phyloP scores from a whole-genome alignment of 1,140 invertebrate species.

The Manduca sexta region DNA sequence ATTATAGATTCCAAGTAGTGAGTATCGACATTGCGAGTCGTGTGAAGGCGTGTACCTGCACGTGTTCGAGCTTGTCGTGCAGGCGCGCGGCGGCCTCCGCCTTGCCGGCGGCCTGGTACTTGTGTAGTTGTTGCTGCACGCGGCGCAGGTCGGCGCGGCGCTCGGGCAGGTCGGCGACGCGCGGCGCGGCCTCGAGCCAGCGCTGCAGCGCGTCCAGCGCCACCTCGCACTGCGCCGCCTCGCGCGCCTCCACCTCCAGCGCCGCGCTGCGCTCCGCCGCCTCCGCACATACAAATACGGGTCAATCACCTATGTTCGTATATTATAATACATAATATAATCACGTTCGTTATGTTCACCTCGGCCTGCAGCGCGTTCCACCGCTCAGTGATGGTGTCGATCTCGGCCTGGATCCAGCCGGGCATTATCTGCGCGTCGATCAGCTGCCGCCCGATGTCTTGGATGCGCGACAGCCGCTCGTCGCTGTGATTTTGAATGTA shows the following conservation, averaged over 20 bases:
- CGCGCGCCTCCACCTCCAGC: slow-evolving; percentile 83
- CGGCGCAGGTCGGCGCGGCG: slow-evolving; percentile 65
- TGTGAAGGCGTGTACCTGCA: slow-evolving; percentile 29
- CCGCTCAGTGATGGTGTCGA: slow-evolving; percentile 78
- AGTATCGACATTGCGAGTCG: no score
- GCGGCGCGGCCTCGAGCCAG: slow-evolving; percentile 78
- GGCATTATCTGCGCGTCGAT: slow-evolving; percentile 85
- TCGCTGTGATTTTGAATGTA: slow-evolving; percentile 86
- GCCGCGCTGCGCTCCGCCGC: slow-evolving; percentile 79
- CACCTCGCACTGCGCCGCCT: slow-evolving; percentile 84
- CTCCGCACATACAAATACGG: slow-evolving; percentile 52
- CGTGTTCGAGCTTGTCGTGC: slow-evolving; percentile 80
- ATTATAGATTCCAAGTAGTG: no score
- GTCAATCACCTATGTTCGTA: no score
- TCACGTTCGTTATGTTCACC: slow-evolving; percentile 46
- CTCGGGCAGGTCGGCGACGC: no score
- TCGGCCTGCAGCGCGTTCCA: slow-evolving; percentile 81
- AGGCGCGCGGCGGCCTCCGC: slow-evolving; percentile 84
- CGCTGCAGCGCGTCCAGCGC: slow-evolving; percentile 84
- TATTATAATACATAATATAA: no score
- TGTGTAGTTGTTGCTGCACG: slow-evolving; percentile 79
- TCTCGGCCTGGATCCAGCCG: slow-evolving; percentile 79
- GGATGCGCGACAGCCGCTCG: slow-evolving; percentile 81
- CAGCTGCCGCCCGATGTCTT: slow-evolving; percentile 83
- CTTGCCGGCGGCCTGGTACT: slow-evolving; percentile 82